Evolutionary conservation across 92 coral and sea anemone genomes (phyloP), one percentile per base, ranked within the genome.

Genomic region (Pocillopora grandis): DNA sequence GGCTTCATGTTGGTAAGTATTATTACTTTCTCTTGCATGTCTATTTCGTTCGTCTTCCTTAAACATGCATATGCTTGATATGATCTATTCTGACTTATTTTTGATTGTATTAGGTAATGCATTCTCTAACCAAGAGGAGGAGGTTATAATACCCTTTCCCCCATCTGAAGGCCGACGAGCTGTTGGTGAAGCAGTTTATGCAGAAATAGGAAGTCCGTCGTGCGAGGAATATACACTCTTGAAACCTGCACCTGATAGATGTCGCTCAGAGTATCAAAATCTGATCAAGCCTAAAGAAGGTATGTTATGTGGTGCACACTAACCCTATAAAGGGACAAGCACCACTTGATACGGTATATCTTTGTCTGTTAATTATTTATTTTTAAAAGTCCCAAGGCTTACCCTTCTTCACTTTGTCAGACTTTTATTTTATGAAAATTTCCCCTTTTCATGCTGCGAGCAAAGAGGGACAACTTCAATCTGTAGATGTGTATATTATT

Each of bases 261-360:
- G 71, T 1, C 42, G 52, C 17, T 82, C 72, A 11, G 79, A 82
- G 9, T 82, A 82, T 64, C 79, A 72, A 52, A 72, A n/a, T 58
- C 86, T 82, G 42, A n/a, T 82, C 17, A 82, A 72, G 27, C 86
- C 86, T 19, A 15, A 10, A 2, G 79, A 72, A 82, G 86, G 86
- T 82, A 82, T 21, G 62, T 2, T 27, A 12, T 7, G 15, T 9
- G 21, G 52, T 42, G 52, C 8, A 42, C 8, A 42, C 52, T 42
- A 7, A 42, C 52, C 52, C 52, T 7, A 3, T 3, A 7, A 42
- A 42, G 52, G 8, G 52, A 3, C 2, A 0, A 42, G 52, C 52
- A 42, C 52, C 4, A 42, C 52, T 42, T 42, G 52, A 42, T 42
- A 27, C 31, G 31, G 1, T 27, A 27, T 27, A 27, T 27, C 31